Evolutionary conservation across 1,140 invertebrate species (phyloP).

Genomic region (Macrocentrus cingulum): DNA sequence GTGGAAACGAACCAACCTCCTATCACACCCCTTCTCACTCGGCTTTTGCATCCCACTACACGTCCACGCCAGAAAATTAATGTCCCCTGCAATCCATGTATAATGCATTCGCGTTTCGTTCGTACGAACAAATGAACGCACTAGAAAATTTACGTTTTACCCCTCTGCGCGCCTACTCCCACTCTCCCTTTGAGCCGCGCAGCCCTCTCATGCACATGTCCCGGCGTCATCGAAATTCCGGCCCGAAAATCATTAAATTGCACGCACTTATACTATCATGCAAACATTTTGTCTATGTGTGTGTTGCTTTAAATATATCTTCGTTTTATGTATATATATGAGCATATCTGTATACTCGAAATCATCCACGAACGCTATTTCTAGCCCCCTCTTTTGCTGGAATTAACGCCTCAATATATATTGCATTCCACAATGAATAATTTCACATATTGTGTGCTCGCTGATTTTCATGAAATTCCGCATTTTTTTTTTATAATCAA

Average conservation of each 20-base stretch:
- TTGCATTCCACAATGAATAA: too few species aligned
- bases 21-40: conserved; percentile 20
- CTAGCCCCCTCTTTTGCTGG: too few species aligned
- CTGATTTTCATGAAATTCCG: too few species aligned
- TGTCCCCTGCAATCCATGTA: conserved; percentile 61
- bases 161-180: background rate
- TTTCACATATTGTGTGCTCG: too few species aligned
- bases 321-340: background rate
- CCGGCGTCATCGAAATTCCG: conserved; percentile 57
- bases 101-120: conserved; percentile 60
- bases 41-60: conserved; percentile 46
- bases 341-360: background rate
- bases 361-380: too few species aligned
- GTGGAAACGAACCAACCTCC: conserved; percentile 14
- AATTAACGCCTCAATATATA: too few species aligned
- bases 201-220: conserved; percentile 10
- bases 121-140: conserved; percentile 56
- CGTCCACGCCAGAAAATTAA: conserved; percentile 59
- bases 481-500: too few species aligned
- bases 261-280: conserved; percentile 54
- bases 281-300: too few species aligned
- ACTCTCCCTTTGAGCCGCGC: conserved; percentile 5
- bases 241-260: conserved; percentile 51
- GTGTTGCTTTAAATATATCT: conserved; percentile 26
- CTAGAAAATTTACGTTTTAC: conserved; percentile 56